A percentile compares a stretch with the other conserved stretches of the same genome.
These are phyloP conservation scores for Alca torda DNA, from an alignment of 2,797 vertebrate species.

Conservation along the genomic window DNA sequence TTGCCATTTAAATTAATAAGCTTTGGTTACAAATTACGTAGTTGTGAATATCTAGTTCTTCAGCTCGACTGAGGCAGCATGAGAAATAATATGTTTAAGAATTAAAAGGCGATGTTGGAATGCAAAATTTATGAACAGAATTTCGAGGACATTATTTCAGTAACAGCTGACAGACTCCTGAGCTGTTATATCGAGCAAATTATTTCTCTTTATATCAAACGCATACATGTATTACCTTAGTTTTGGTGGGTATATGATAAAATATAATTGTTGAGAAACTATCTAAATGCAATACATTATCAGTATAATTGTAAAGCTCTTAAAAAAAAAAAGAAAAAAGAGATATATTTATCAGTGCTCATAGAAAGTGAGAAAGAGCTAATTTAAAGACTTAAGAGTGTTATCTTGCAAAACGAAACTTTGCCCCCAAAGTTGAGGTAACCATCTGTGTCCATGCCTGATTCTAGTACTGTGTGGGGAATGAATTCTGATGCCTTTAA, in stretches of 20 bases:
- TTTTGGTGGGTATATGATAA: background rate
- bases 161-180: background rate
- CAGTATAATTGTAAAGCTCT: background rate
- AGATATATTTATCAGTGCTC: background rate
- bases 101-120: background rate
- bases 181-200: background rate
- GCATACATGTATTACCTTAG: background rate
- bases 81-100: background rate
- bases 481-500: constrained; percentile 20
- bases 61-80: background rate
- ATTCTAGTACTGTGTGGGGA: constrained; percentile 15
- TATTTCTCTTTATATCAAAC: background rate
- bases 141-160: background rate
- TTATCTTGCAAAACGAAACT: constrained; percentile 39
- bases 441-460: constrained; percentile 58
- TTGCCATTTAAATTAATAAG: background rate
- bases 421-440: constrained; percentile 44
- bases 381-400: constrained; percentile 36
- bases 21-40: background rate
- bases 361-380: constrained; percentile 23
- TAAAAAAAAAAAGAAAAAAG: background rate
- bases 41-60: background rate
- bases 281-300: background rate
- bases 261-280: background rate
- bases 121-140: background rate